Evolutionary conservation across 2,113 vertebrate genomes (phyloP), one percentile per base, ranked within the genome.

Genomic region (Prochilodus magdalenae): DNA sequence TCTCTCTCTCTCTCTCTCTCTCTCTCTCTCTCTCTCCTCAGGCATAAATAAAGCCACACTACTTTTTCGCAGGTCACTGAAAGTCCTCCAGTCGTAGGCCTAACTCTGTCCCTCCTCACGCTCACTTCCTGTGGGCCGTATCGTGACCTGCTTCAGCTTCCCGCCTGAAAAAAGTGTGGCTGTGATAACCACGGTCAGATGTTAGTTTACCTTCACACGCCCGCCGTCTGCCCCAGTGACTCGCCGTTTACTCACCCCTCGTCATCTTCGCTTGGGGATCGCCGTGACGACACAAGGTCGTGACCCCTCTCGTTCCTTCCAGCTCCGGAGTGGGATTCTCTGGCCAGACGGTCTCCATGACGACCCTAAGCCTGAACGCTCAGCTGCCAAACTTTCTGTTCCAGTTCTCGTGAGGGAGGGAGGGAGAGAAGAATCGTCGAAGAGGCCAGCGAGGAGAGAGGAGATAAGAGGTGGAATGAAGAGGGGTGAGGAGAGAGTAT

Each of bases 311-410:
- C 53, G 27, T 65, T 65, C 30, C 27, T 66, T 44, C 70, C 53
- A 40, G 14, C 59, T 81, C 49, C 29, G 78, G 66, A 86, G 86
- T n/a, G 86, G 83, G 86, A 89, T 90, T 85, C 57, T 87, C 87
- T 87, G 26, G 77, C 77, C 69, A 63, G 81, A 29, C 16, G 62
- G 77, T 60, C 24, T 60, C 70, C 44, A 30, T 86, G 84, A 85
- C 27, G 22, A 77, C 55, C 79, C 0, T 1, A 0, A 66, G 79
- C 86, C 83, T 82, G 27, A 51, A 67, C 3, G 65, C 65, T 67
- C 24, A 8, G 1, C 5, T 55, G 69, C 57, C 69, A 81, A 81
- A 73, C 86, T 87, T 85, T 77, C 60, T 70, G 22, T 84, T 74
- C 65, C 79, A 26, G 40, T 4, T 33, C 16, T 40, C 15, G 73